phyloP scores from a whole-genome alignment of 2,888 invertebrate genomes.

The Zygogramma bicolorata region DNA sequence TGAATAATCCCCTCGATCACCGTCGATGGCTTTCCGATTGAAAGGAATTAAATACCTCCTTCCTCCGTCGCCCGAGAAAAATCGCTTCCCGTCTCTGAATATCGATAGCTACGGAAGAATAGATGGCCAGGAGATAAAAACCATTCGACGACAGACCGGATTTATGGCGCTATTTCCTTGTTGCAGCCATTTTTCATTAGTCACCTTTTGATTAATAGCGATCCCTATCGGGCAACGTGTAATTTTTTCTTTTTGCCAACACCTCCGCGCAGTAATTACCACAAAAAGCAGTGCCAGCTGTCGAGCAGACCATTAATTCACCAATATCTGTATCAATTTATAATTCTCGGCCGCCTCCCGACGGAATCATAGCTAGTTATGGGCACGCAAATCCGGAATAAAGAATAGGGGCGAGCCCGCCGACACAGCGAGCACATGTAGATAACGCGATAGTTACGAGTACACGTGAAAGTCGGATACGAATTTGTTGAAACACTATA shows the following conservation, averaged over 20 bases:
- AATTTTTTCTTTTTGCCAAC: slow-evolving; percentile 39
- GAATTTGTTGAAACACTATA: background rate
- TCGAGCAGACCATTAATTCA: slow-evolving; percentile 41
- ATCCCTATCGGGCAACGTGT: slow-evolving; percentile 33
- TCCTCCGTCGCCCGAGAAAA: background rate
- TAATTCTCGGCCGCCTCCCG: slow-evolving; percentile 38
- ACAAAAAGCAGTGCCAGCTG: slow-evolving; percentile 39
- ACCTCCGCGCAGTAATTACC: slow-evolving; percentile 40
- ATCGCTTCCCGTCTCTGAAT: slow-evolving; percentile 3
- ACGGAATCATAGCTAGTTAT: slow-evolving; percentile 27
- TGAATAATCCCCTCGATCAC: background rate
- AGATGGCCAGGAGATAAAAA: slow-evolving; percentile 1
- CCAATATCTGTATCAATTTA: slow-evolving; percentile 49
- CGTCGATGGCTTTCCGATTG: slow-evolving; percentile 5
- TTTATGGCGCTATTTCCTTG: slow-evolving; percentile 42
- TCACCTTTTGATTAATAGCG: slow-evolving; percentile 44
- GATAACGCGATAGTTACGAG: background rate
- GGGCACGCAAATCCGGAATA: slow-evolving; percentile 40
- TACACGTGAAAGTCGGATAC: background rate
- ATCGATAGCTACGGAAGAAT: no score
- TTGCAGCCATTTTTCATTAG: slow-evolving; percentile 40
- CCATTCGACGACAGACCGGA: slow-evolving; percentile 29
- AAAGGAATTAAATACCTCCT: slow-evolving; percentile 5
- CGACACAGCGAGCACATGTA: background rate
- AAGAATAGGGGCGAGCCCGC: background rate